Conservation (phyloP, 1,140 invertebrate species). For the Anastrepha ludens region DNA sequence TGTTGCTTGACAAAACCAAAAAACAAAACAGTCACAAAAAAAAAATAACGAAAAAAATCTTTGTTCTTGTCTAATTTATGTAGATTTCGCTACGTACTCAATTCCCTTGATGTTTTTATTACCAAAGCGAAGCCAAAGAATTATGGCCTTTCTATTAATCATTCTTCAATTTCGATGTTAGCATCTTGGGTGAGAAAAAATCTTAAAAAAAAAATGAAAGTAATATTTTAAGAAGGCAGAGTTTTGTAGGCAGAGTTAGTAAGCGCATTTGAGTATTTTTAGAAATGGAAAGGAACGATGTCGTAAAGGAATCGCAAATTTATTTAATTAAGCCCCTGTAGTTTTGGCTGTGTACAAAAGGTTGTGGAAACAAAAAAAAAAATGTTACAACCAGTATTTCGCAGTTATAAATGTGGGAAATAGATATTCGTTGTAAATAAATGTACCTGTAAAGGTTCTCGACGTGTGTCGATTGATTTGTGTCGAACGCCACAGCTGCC, state of each 20-base stretch:
- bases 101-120: conserved; percentile 38
- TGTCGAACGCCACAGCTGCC: background rate
- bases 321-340: conserved; percentile 18
- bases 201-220: background rate
- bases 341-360: background rate
- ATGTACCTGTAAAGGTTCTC: background rate
- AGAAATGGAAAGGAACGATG: background rate
- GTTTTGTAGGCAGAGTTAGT: too few relatives aligned
- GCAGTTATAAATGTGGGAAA: background rate
- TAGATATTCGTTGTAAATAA: background rate
- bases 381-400: background rate
- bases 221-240: background rate
- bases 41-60: background rate
- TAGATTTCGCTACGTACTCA: conserved; percentile 19
- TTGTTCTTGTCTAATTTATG: background rate
- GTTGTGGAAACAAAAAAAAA: background rate
- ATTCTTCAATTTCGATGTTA: conserved; percentile 33
- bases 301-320: background rate
- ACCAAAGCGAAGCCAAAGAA: conserved; percentile 40
- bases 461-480: background rate
- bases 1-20: background rate
- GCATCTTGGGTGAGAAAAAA: background rate
- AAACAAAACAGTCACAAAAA: background rate
- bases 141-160: conserved; percentile 33
- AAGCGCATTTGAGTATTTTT: background rate